Evolutionary conservation across 2,888 invertebrate species (phyloP).

Genomic region (Tipula vernalis): DNA sequence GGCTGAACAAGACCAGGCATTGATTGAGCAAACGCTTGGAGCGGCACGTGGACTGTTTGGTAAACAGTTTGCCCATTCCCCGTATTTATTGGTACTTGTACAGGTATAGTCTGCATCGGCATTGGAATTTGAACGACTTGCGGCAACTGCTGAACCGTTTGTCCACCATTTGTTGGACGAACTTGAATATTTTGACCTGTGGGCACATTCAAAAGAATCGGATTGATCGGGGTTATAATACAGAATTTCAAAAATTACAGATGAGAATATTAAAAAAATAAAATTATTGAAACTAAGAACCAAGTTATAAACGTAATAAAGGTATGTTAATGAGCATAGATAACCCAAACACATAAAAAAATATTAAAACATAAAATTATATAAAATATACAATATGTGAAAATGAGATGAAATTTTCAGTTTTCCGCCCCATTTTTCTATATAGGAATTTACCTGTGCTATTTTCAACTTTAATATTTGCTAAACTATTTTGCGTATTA

Average conservation of each 20-base stretch:
- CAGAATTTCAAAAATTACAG: not conserved
- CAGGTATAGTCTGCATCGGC: conserved; percentile 59
- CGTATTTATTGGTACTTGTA: conserved; percentile 79
- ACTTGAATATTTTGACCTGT: conserved; percentile 59
- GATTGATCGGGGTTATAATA: not conserved
- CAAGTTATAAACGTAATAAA: not conserved
- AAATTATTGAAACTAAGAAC: not conserved
- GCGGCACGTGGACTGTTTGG: conserved; percentile 89
- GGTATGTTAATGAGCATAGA: not conserved
- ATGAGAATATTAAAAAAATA: not conserved
- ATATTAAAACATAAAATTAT: not conserved
- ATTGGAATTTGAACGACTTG: conserved; percentile 35
- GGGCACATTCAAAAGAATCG: conserved; percentile 17
- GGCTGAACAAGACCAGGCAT: conserved; percentile 45
- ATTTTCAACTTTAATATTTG: conserved; percentile 17
- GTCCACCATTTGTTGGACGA: conserved; percentile 36
- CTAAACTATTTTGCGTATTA: conserved; percentile 16
- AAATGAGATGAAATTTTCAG: not conserved
- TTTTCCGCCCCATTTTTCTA: not conserved
- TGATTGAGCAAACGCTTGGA: conserved; percentile 58
- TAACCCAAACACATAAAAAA: not conserved
- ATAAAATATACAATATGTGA: not conserved
- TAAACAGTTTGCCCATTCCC: conserved; percentile 86
- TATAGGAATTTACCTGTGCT: conserved; percentile 11
- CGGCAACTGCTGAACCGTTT: conserved; percentile 18